These are phyloP conservation scores for Ceraclea dissimilis DNA, from an alignment of 2,888 invertebrate genomes.

Conservation along the genomic window DNA sequence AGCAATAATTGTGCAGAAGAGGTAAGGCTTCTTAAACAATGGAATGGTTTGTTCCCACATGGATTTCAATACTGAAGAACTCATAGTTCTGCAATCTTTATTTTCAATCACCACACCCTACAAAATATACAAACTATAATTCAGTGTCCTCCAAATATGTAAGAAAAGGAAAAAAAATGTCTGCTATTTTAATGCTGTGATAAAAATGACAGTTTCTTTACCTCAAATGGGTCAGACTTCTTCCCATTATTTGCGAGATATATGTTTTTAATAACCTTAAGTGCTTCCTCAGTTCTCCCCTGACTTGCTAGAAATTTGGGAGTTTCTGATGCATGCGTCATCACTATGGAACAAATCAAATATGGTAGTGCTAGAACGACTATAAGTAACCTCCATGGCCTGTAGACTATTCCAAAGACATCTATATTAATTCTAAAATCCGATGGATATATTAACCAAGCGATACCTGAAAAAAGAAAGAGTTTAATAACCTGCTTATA, in stretches of 20 bases:
- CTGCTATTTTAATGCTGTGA: no score
- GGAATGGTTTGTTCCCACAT: conserved; percentile 51
- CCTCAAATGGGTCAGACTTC: conserved; percentile 44
- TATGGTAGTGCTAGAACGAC: conserved; percentile 59
- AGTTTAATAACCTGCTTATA: neutral
- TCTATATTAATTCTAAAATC: conserved; percentile 41
- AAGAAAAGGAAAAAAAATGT: no score
- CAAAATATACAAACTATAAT: no score
- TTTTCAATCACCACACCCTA: conserved; percentile 3
- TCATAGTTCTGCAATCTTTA: conserved; percentile 1
- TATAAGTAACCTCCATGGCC: conserved; percentile 70
- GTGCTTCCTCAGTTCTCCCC: conserved; percentile 51
- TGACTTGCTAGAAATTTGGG: conserved; percentile 67
- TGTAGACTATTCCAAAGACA: conserved; percentile 48
- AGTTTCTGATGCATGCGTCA: conserved; percentile 63
- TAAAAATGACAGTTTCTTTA: no score
- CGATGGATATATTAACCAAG: conserved; percentile 60
- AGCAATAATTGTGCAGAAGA: conserved; percentile 48
- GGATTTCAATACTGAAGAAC: conserved; percentile 38
- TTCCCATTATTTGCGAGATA: conserved; percentile 32
- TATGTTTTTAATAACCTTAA: conserved; percentile 41
- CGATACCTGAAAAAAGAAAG: conserved; percentile 47
- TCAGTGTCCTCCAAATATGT: no score
- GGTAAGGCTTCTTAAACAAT: conserved; percentile 48
- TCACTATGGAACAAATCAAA: conserved; percentile 49